Conservation (phyloP, 2,888 invertebrate species). For the Parasteatoda lunata region DNA sequence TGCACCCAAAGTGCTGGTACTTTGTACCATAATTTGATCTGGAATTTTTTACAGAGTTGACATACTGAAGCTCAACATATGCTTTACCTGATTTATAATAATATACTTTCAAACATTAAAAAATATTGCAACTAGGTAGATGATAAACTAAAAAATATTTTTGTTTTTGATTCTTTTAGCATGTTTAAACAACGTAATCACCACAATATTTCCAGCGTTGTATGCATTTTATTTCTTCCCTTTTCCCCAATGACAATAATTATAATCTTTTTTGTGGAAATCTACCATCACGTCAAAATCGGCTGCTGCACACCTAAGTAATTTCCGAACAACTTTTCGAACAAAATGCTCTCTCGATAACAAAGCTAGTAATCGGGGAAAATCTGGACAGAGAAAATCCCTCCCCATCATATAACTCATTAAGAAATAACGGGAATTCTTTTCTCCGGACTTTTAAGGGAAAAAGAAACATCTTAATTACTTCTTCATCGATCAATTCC, state of each 20-base stretch:
- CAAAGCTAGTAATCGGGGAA: conserved; percentile 5
- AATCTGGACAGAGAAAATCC: not conserved
- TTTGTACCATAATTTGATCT: too few species aligned
- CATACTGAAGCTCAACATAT: too few species aligned
- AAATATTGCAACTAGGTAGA: too few species aligned
- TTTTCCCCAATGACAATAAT: not conserved
- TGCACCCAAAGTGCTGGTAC: too few species aligned
- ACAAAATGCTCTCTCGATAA: not conserved
- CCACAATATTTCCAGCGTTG: not conserved
- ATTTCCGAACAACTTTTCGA: conserved; percentile 1
- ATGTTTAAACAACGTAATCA: too few species aligned
- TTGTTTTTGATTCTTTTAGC: too few species aligned
- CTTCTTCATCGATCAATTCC: conserved; percentile 53
- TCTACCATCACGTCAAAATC: conserved; percentile 2
- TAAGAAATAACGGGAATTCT: conserved; percentile 53
- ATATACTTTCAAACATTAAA: too few species aligned
- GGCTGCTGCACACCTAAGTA: not conserved
- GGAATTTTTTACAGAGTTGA: too few species aligned
- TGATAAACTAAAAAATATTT: too few species aligned
- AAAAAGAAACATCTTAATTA: conserved; percentile 58
- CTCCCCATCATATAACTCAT: conserved; percentile 27
- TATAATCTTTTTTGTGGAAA: not conserved
- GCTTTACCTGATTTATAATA: too few species aligned
- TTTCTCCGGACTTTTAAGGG: conserved; percentile 16
- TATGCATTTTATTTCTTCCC: not conserved